These are phyloP conservation scores for Cathartes aura DNA, from an alignment of 2,113 vertebrate genomes.

Conservation along the genomic window DNA sequence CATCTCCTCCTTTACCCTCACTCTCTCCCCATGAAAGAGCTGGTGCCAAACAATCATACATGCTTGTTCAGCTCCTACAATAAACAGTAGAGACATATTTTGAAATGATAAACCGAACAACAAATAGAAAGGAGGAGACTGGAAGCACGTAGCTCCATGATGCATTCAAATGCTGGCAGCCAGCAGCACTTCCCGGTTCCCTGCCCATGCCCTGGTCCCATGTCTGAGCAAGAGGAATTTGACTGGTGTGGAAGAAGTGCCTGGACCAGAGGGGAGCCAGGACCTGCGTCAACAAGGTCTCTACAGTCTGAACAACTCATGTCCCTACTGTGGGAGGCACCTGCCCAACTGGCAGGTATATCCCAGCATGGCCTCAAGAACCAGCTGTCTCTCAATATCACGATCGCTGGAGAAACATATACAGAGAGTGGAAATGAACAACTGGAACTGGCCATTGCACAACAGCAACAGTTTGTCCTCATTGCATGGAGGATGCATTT, in stretches of 20 bases:
- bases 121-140: not conserved
- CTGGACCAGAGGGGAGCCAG: not conserved
- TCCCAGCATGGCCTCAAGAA: not conserved
- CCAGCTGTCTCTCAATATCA: not conserved
- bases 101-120: not conserved
- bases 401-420: accelerated
- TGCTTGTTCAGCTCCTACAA: not conserved
- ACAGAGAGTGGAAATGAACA: not conserved
- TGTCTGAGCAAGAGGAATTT: not conserved
- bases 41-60: not conserved
- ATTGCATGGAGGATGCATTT: not conserved
- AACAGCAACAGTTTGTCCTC: not conserved
- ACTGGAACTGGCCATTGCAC: not conserved
- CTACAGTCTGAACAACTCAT: not conserved
- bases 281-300: not conserved
- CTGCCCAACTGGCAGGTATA: not conserved
- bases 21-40: not conserved
- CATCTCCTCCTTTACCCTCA: not conserved
- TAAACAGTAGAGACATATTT: not conserved
- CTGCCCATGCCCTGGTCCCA: not conserved
- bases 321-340: not conserved
- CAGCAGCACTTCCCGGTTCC: not conserved
- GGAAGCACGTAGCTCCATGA: not conserved
- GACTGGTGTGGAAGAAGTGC: not conserved
- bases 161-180: not conserved